Conservation (phyloP, 2,797 vertebrate species). For the Crypturellus tataupa region DNA sequence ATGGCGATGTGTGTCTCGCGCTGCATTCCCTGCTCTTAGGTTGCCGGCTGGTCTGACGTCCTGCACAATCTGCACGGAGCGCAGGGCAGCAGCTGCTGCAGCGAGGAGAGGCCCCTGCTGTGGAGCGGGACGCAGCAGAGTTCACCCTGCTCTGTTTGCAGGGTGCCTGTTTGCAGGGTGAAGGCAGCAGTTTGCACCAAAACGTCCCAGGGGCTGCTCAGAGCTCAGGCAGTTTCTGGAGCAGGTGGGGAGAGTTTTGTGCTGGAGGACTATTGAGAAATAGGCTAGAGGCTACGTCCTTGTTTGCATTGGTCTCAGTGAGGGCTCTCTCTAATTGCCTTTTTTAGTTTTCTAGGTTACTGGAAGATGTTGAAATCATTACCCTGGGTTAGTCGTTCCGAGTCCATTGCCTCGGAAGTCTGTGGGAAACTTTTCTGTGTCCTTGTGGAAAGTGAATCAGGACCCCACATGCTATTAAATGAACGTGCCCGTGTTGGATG, state of each 20-base stretch:
- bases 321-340: not conserved
- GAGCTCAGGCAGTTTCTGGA: not conserved
- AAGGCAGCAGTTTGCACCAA: not conserved
- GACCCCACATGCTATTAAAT: not conserved
- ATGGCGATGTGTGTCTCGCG: not conserved
- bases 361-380: not conserved
- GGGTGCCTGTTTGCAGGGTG: not conserved
- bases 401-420: conserved; percentile 14
- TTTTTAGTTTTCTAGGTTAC: not conserved
- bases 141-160: not conserved
- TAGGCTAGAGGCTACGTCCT: not conserved
- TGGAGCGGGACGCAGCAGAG: not conserved
- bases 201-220: not conserved
- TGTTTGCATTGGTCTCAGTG: not conserved
- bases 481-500: not conserved
- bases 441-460: not conserved
- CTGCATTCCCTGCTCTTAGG: not conserved
- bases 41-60: not conserved
- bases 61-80: accelerated
- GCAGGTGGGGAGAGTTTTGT: conserved; percentile 12
- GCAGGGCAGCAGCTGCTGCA: not conserved
- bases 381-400: not conserved
- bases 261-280: not conserved
- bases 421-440: not conserved
- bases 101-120: not conserved